Percentiles rank a stretch among this genome's conserved stretches.
phyloP scores from a whole-genome alignment of 2,888 invertebrate genomes.

The Monopis laevigella region DNA sequence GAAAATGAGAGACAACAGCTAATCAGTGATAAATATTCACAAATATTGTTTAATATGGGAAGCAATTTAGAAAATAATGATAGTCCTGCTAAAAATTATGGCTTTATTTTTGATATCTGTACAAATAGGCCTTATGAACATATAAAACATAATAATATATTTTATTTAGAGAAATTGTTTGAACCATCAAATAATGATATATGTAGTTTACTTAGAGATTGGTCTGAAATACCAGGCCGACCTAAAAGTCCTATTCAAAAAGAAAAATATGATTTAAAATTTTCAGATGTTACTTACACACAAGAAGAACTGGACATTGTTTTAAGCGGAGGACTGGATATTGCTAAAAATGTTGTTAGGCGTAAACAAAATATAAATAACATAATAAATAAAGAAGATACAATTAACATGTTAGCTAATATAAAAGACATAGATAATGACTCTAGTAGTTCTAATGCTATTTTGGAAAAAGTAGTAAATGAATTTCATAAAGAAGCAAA shows the following conservation, averaged over 20 bases:
- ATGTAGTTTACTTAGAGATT: constrained; percentile 67
- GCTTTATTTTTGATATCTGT: background rate
- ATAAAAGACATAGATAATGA: background rate
- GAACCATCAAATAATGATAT: constrained; percentile 38
- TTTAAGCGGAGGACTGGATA: constrained; percentile 39
- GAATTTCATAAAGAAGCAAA: too few species aligned
- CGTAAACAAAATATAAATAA: constrained; percentile 17
- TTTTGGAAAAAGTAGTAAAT: background rate
- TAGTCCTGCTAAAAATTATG: background rate
- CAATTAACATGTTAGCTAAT: too few species aligned
- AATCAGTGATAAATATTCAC: constrained; percentile 39
- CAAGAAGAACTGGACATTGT: constrained; percentile 44
- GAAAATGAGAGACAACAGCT: constrained; percentile 37
- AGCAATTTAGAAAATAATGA: constrained; percentile 22
- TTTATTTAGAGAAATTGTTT: constrained; percentile 56
- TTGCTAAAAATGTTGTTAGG: constrained; percentile 30
- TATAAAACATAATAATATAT: constrained; percentile 36
- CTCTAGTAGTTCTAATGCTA: too few species aligned
- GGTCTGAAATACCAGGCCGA: constrained; percentile 71
- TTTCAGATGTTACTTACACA: constrained; percentile 38
- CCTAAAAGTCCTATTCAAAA: constrained; percentile 58
- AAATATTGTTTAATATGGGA: constrained; percentile 33
- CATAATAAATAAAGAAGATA: background rate
- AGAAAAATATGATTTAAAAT: constrained; percentile 26
- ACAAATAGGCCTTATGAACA: constrained; percentile 33